A percentile compares a stretch with the other conserved stretches of the same genome.
These are phyloP conservation scores for Rhynchopsitta pachyrhyncha DNA, from an alignment of 2,113 vertebrate genomes.

Conservation along the genomic window DNA sequence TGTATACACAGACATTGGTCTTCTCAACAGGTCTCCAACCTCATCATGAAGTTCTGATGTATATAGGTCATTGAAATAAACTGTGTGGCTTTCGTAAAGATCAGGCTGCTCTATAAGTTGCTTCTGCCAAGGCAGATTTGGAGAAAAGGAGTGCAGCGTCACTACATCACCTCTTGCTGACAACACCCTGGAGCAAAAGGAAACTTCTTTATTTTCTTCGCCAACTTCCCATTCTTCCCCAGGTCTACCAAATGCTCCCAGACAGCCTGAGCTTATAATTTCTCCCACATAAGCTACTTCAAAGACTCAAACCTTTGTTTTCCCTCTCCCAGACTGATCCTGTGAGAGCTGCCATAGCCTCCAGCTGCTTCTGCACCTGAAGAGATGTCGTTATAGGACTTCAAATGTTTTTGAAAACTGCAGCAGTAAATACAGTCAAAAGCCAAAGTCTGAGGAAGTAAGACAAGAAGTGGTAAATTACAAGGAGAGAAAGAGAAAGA, in stretches of 20 bases:
- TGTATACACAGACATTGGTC: not conserved
- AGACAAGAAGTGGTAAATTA: not conserved
- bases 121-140: slow-evolving; percentile 10
- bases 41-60: not conserved
- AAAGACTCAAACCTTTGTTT: not conserved
- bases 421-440: not conserved
- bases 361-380: slow-evolving; percentile 14
- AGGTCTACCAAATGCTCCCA: not conserved
- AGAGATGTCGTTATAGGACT: not conserved
- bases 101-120: not conserved
- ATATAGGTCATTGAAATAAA: not conserved
- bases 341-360: not conserved
- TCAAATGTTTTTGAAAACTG: not conserved
- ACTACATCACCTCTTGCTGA: not conserved
- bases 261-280: not conserved
- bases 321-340: not conserved
- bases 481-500: not conserved
- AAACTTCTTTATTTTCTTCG: not conserved
- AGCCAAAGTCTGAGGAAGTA: not conserved
- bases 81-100: not conserved
- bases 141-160: not conserved
- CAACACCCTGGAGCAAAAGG: not conserved
- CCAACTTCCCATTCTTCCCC: not conserved
- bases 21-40: not conserved
- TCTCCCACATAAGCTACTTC: not conserved